A percentile compares a stretch with the other conserved stretches of the same genome.
Evolutionary conservation across 2,113 vertebrate species (phyloP).

Genomic region (Aleadryas rufinucha): DNA sequence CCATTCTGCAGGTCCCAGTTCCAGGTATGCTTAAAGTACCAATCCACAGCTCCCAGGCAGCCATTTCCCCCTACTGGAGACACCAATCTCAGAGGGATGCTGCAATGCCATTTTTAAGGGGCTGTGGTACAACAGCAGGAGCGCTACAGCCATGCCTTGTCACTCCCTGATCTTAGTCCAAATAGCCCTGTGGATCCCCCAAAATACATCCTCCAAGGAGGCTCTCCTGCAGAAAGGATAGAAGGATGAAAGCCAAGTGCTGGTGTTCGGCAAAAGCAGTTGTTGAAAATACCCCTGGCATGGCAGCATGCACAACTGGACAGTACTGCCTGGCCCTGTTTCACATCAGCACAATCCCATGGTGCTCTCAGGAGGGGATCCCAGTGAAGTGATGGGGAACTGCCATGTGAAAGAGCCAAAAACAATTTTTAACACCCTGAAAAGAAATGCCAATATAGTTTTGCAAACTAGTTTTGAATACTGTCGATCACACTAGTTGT

Average conservation of each 20-base stretch:
- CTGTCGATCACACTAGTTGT: not conserved
- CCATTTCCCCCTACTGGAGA: not conserved
- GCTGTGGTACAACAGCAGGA: not conserved
- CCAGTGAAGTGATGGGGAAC: not conserved
- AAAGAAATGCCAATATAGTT: not conserved
- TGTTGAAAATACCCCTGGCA: not conserved
- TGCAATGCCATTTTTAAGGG: not conserved
- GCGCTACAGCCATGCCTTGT: rapidly evolving
- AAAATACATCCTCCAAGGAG: not conserved
- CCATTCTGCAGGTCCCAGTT: not conserved
- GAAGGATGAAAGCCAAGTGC: not conserved
- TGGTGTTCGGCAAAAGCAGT: not conserved
- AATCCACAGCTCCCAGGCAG: not conserved
- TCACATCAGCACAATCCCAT: not conserved
- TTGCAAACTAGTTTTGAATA: not conserved
- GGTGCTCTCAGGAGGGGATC: not conserved
- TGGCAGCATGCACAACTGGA: not conserved
- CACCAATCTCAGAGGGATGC: not conserved
- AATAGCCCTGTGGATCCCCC: not conserved
- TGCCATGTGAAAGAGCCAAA: not conserved
- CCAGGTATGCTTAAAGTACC: not conserved
- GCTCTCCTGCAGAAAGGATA: not conserved
- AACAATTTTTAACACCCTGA: not conserved
- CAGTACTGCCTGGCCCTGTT: not conserved
- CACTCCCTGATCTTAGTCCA: not conserved